Evolutionary conservation across 2,113 vertebrate species (phyloP), one percentile per base, ranked within the genome.

Genomic region (Piprites chloris): DNA sequence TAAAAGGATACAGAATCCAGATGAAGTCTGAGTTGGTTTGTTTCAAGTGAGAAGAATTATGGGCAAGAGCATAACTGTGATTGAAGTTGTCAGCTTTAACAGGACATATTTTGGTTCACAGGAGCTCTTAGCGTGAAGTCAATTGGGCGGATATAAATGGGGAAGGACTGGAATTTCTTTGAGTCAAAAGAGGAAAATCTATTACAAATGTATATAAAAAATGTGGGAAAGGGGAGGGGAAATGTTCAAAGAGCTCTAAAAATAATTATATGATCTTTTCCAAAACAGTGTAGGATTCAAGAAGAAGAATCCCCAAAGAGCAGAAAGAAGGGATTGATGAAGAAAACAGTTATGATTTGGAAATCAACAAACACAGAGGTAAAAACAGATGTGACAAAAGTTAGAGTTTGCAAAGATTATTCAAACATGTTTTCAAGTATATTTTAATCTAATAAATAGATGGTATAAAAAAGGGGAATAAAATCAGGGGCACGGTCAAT

Each of bases 261-360:
- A 72, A 44, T 42, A 46, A 59, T 33, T 15, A 28, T 20, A 27
- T n/a, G 6, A 26, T 66, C 0, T 18, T 81, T 85, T 85, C 32
- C 15, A 49, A 63, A 44, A 41, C 16, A 72, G 42, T 6, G 3
- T 32, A 53, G 26, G 30, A 44, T 62, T 90, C 55, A 67, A 73
- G 46, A 22, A 7, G 28, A 74, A 66, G 24, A 53, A 13, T 7
- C 10, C 22, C 32, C 32, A 42, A 79, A 79, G n/a, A 26, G 11
- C 17, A 42, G 37, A 80, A 67, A 4, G 26, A 86, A 75, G 2
- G 2, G 14, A 22, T 12, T 42, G 30, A 42, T 75, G 26, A 67
- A 53, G 37, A 47, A 52, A 83, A 9, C 0, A 11, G 18, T 39
- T 0, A 0, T 39, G 13, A 12, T 58, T 27, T 49, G 32, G 13